phyloP scores from a whole-genome alignment of 2,113 vertebrate species.

The Coregonus clupeaformis region DNA sequence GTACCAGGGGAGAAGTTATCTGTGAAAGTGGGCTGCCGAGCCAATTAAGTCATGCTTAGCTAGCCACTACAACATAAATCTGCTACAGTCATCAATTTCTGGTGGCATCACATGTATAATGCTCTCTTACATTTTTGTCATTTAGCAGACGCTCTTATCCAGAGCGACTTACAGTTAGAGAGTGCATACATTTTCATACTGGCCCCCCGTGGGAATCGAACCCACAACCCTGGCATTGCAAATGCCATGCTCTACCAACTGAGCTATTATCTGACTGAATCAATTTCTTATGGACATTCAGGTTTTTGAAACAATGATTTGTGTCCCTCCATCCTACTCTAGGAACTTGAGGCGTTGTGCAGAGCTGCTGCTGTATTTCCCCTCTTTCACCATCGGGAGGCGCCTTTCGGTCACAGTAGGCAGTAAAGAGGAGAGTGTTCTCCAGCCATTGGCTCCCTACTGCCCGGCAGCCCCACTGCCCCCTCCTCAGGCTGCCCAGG shows the following conservation, averaged over 20 bases:
- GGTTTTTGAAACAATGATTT: too few relatives aligned
- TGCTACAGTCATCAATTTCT: not conserved
- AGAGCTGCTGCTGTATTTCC: conserved; percentile 89
- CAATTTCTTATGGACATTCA: too few relatives aligned
- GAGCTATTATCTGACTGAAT: too few relatives aligned
- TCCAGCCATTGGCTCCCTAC: conserved; percentile 69
- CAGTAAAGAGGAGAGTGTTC: conserved; percentile 74
- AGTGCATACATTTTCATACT: too few relatives aligned
- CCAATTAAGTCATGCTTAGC: conserved; percentile 63
- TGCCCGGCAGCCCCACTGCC: not conserved
- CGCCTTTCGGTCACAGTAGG: conserved; percentile 78
- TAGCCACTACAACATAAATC: not conserved
- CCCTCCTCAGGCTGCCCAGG: conserved; percentile 2
- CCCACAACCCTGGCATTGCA: too few relatives aligned
- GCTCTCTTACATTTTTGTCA: too few relatives aligned
- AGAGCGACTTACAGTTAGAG: too few relatives aligned
- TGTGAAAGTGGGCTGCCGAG: conserved; percentile 74
- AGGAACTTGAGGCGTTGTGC: conserved; percentile 82
- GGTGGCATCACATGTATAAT: too few relatives aligned
- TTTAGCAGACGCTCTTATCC: too few relatives aligned
- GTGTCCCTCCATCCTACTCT: not conserved
- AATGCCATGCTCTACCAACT: too few relatives aligned
- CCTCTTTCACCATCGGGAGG: conserved; percentile 82
- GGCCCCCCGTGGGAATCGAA: too few relatives aligned
- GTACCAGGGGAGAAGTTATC: conserved; percentile 72